Percentiles rank a stretch among this genome's conserved stretches.
Conservation (phyloP, 2,113 vertebrate species). For the Crotalus horridus region DNA sequence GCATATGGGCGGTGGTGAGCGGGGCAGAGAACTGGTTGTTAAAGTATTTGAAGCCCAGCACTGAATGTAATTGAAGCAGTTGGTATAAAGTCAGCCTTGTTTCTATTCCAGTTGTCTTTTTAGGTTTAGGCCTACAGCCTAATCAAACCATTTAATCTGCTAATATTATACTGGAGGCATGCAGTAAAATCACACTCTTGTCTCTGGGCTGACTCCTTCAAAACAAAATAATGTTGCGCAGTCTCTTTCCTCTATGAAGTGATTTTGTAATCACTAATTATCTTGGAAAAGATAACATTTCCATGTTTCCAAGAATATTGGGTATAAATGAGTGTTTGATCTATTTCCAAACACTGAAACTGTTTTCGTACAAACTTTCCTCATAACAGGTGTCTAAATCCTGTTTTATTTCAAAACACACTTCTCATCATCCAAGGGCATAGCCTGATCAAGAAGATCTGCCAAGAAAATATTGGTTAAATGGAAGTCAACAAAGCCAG, state of each 20-base stretch:
- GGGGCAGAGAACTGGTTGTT: too few species aligned
- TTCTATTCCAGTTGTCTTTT: background rate
- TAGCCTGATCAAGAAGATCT: background rate
- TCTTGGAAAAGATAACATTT: background rate
- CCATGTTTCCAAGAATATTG: background rate
- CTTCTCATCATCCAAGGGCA: background rate
- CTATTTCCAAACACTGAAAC: background rate
- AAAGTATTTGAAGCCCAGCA: too few species aligned
- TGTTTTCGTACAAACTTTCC: background rate
- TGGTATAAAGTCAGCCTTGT: background rate
- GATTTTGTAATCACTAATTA: background rate
- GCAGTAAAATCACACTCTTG: background rate
- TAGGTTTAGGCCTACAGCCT: accelerated
- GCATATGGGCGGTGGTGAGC: too few species aligned
- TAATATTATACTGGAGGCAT: background rate
- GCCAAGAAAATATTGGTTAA: too few species aligned
- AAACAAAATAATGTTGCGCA: background rate
- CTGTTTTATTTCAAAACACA: background rate
- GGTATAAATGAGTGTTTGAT: background rate
- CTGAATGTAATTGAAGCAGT: background rate
- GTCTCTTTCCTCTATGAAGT: conserved; percentile 24
- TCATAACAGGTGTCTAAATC: background rate
- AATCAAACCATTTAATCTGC: background rate
- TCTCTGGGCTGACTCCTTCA: background rate
- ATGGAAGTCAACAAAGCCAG: background rate